phyloP scores from a whole-genome alignment of 2,797 vertebrate genomes.

The Manis pentadactyla region DNA sequence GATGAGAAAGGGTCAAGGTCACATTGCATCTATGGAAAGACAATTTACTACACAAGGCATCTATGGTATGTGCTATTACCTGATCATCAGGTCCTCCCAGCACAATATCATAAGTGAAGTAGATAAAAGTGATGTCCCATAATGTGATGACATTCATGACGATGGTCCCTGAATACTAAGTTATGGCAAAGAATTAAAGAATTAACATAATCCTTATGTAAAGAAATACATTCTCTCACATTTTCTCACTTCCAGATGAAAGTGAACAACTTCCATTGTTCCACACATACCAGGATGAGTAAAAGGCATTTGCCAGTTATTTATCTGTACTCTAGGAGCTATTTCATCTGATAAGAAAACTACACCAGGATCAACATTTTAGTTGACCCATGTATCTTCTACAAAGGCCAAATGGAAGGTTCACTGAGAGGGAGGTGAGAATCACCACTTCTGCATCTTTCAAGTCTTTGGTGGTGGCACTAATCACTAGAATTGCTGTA shows the following conservation, averaged over 20 bases:
- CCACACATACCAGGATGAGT: neutral
- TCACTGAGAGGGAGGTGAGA: neutral
- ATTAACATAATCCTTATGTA: neutral
- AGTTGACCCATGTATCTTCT: neutral
- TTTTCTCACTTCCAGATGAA: neutral
- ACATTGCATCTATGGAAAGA: neutral
- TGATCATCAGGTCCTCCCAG: neutral
- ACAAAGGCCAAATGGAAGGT: neutral
- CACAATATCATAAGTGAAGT: neutral
- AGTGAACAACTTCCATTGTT: neutral
- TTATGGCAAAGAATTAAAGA: neutral
- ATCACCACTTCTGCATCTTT: neutral
- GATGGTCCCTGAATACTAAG: neutral
- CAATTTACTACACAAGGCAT: neutral
- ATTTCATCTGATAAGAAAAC: neutral
- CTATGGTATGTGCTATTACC: neutral
- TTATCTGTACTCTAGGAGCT: neutral
- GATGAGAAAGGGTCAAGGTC: neutral
- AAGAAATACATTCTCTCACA: neutral
- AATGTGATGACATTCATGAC: neutral
- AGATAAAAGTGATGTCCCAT: neutral
- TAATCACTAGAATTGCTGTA: neutral
- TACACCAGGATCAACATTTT: neutral
- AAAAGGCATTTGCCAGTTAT: neutral
- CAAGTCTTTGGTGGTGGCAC: neutral